These are phyloP conservation scores for Pristionchus fissidentatus DNA, from an alignment of 2,888 invertebrate species.

Conservation along the genomic window DNA sequence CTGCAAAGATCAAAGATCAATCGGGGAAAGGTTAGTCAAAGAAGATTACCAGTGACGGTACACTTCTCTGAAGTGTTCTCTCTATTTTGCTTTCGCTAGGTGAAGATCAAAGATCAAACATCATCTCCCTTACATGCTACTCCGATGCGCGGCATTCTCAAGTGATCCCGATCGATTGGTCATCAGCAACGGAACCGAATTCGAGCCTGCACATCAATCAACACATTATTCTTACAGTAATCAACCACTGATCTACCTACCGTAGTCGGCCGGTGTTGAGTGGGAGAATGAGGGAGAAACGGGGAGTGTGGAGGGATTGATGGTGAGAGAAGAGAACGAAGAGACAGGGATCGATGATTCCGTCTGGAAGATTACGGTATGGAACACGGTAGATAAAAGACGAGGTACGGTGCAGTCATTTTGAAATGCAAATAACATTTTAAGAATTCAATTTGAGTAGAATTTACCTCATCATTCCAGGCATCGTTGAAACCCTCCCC, in stretches of 20 bases:
- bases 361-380: not conserved
- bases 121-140: slow-evolving; percentile 46
- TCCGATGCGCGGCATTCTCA: slow-evolving; percentile 17
- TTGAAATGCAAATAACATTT: not conserved
- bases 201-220: not conserved
- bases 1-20: slow-evolving; percentile 36
- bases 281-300: too few relatives aligned
- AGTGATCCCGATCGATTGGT: slow-evolving; percentile 30
- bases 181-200: not conserved
- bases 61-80: too few relatives aligned
- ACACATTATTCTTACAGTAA: not conserved
- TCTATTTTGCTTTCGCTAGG: too few relatives aligned
- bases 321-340: slow-evolving; percentile 2
- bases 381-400: not conserved
- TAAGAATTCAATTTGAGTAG: too few relatives aligned
- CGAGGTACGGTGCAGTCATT: not conserved
- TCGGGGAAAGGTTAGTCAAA: not conserved
- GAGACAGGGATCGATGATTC: not conserved
- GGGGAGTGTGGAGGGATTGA: not conserved
- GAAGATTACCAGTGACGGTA: too few relatives aligned
- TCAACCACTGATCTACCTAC: slow-evolving; percentile 21
- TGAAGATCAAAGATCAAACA: slow-evolving; percentile 21
- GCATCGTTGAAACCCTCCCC: slow-evolving; percentile 28
- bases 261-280: not conserved
- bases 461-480: slow-evolving; percentile 31